Evolutionary conservation across 2,888 invertebrate genomes (phyloP), one percentile per base, ranked within the genome.

Genomic region (Orgyia antiqua): DNA sequence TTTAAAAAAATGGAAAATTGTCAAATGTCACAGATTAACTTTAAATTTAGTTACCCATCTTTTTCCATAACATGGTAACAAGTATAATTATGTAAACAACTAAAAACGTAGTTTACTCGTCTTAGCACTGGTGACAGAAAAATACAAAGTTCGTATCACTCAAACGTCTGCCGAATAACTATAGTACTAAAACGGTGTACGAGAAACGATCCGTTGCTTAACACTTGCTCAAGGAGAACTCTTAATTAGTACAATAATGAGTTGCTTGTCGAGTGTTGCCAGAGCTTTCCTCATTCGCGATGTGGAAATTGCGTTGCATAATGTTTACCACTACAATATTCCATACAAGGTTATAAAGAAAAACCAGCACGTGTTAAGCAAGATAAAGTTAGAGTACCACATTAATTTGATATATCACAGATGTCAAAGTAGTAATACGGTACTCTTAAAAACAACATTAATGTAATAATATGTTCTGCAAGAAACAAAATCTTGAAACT

Each of bases 231-330:
- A 33, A 33, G 25, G 28, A 32, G 13, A 24, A 13, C 25, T 27
- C 18, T 30, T 33, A 33, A 31, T 35, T 31, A 30, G 17, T 6
- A 24, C 10, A 8, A 20, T 31, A 35, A 35, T 31, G 24, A 31
- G 31, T 25, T 31, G 13, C 12, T 24, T 13, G 18, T 21, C 11
- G 17, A 26, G 8, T 19, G 5, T 29, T 9, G 11, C 21, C 17
- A 9, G 10, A 29, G 17, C 15, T 18, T 20, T n/a, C 11, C 15
- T 13, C 13, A 24, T 10, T 13, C 10, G n/a, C 20, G 29, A 29
- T 29, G 29, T 15, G 27, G 20, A 12, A 27, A 27, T 9, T 9
- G 5, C 20, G 4, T 20, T 10, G 6, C 12, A n/a, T 27, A 27
- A 27, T 27, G 18, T 27, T 27, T 27, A 26, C 13, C 6, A 13